Percentiles rank a stretch among this genome's conserved stretches.
phyloP scores from a whole-genome alignment of 1,140 invertebrate genomes.

The Drosophila tropicalis region DNA sequence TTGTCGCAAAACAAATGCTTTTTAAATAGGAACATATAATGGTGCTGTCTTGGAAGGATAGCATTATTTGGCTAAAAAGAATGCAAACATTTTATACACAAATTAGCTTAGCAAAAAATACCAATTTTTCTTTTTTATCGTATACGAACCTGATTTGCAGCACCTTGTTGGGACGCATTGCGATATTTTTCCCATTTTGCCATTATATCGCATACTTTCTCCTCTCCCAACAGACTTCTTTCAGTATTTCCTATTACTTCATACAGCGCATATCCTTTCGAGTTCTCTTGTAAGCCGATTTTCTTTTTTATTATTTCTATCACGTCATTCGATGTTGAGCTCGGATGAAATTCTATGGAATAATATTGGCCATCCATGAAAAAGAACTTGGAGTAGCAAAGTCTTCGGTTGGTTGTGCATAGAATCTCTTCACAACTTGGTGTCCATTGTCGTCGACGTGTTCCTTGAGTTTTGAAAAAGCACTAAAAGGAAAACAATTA shows the following conservation, averaged over 20 bases:
- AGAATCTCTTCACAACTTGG: constrained; percentile 96
- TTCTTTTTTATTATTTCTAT: constrained; percentile 95
- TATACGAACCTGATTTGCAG: constrained; percentile 61
- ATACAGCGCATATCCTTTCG: constrained; percentile 87
- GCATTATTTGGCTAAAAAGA: constrained; percentile 37
- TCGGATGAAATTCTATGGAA: constrained; percentile 97
- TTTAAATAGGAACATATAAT: constrained; percentile 92
- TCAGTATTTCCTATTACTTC: constrained; percentile 89
- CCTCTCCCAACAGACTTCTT: constrained; percentile 91
- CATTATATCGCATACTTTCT: constrained; percentile 96
- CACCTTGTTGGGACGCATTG: constrained; percentile 85
- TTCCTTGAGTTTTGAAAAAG: constrained; percentile 85
- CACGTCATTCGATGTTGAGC: constrained; percentile 95
- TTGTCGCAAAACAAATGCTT: constrained; percentile 96
- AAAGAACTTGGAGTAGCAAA: constrained; percentile 95
- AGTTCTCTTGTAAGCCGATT: constrained; percentile 93
- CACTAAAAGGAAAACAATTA: constrained; percentile 46
- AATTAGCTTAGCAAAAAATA: background rate
- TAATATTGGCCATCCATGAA: constrained; percentile 98
- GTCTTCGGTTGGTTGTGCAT: constrained; percentile 94
- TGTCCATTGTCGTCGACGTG: constrained; percentile 93
- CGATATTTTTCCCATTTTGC: constrained; percentile 96
- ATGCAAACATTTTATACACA: background rate
- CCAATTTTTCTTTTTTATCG: background rate
- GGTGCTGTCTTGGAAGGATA: constrained; percentile 67